Evolutionary conservation across 2,797 vertebrate species (phyloP), one percentile per base, ranked within the genome.

Genomic region (Myiotriccus ornatus): DNA sequence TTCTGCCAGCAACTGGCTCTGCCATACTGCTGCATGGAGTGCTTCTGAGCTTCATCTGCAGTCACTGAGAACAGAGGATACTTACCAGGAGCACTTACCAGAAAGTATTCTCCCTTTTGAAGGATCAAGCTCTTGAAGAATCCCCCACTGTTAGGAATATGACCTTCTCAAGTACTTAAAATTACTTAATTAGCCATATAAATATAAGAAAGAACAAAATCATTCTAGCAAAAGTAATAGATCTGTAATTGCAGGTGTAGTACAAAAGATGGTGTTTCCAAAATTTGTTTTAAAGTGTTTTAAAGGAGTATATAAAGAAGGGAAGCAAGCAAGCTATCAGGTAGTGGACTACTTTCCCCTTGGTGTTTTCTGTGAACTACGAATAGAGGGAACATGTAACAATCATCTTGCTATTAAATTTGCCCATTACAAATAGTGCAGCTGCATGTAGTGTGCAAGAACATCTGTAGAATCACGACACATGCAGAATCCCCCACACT

Each of bases 391-490:
- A 93, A 41, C 28, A 68, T 0, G 0, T 64, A 88, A 69, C 44
- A 67, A 92, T 62, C 32, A 56, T 81, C 73, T 92, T 84, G 69
- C 71, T 93, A n/a, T 90, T 91, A 92, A 84, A 81, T 84, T 86
- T 92, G 59, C 18, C 56, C 30, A 20, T 70, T 83, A 88, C 37
- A 84, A 93, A 81, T 37, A 93, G 56, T 67, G 73, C 94, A 96
- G 87, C 89, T 96, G 92, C 92, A 52, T 52, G 28, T 73, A 49
- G 67, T 53, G 59, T 92, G 73, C 87, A 86, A 79, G 89, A 93
- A 82, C 91, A 95, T 91, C 89, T 95, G 86, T 86, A 64, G 80
- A 84, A 79, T 90, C 91, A 90, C 43, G 80, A 94, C 79, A 92
- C 12, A 86, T 76, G 70, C 74, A 82, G 83, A 88, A 82, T 76